Conservation (phyloP, 2,797 vertebrate species). For the Echeneis naucrates region DNA sequence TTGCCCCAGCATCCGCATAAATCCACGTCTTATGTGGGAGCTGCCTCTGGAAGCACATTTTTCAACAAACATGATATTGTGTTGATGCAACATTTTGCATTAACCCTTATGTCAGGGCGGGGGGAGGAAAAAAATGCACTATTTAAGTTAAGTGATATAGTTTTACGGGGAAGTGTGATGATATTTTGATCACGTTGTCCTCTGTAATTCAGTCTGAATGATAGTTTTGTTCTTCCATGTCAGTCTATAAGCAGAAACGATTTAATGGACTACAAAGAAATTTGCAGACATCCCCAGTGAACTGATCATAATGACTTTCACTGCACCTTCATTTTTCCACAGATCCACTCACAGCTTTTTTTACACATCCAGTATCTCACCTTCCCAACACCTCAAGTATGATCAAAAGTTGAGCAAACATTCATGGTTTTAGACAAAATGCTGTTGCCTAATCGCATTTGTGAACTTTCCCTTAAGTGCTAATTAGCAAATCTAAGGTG, state of each 20-base stretch:
- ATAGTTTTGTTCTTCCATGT: not conserved
- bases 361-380: not conserved
- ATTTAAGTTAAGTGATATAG: constrained; percentile 3
- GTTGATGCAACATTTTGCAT: constrained; percentile 25
- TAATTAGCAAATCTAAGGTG: not conserved
- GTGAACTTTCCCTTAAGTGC: not conserved
- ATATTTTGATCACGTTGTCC: not conserved
- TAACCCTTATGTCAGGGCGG: not conserved
- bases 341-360: not conserved
- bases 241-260: not conserved
- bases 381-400: not conserved
- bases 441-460: not conserved
- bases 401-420: not conserved
- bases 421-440: not conserved
- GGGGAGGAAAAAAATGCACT: constrained; percentile 21
- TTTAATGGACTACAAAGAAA: not conserved
- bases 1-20: constrained; percentile 49
- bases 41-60: constrained; percentile 39
- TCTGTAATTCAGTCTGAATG: not conserved
- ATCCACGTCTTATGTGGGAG: constrained; percentile 44
- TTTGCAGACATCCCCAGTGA: not conserved
- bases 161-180: not conserved
- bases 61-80: constrained; percentile 33
- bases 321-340: not conserved
- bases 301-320: not conserved